Evolutionary conservation across 2,113 vertebrate genomes (phyloP).

Genomic region (Pycnonotus jocosus): DNA sequence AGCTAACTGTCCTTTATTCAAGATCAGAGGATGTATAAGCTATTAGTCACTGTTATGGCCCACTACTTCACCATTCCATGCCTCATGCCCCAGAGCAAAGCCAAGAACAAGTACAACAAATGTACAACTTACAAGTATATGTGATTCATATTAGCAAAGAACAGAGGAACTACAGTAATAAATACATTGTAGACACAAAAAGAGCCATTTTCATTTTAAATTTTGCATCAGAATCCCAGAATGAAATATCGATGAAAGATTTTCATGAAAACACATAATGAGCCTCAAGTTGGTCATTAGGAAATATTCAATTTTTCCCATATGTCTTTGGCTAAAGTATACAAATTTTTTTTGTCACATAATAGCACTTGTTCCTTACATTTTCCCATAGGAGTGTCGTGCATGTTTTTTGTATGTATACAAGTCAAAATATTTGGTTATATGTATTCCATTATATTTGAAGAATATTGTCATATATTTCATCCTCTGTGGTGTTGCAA

Average conservation of each 20-base stretch:
- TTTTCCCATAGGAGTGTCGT: neutral
- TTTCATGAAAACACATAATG: neutral
- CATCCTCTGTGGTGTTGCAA: neutral
- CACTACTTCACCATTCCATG: neutral
- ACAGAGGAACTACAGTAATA: neutral
- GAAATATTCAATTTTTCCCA: neutral
- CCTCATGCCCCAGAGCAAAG: neutral
- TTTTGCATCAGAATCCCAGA: neutral
- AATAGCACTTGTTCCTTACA: neutral
- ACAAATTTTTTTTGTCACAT: neutral
- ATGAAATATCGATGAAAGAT: neutral
- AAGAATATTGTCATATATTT: neutral
- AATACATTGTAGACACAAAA: neutral
- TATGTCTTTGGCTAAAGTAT: neutral
- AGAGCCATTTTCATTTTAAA: neutral
- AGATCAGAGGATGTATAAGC: neutral
- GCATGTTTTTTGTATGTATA: neutral
- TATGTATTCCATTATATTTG: neutral
- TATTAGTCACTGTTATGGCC: neutral
- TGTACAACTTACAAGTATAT: neutral
- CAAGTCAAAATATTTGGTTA: neutral
- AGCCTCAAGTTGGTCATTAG: neutral
- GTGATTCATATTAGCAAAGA: neutral
- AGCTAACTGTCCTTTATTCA: neutral
- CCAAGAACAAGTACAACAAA: neutral